These are phyloP conservation scores for Gryllus longicercus DNA, from an alignment of 2,888 invertebrate genomes.

Conservation along the genomic window DNA sequence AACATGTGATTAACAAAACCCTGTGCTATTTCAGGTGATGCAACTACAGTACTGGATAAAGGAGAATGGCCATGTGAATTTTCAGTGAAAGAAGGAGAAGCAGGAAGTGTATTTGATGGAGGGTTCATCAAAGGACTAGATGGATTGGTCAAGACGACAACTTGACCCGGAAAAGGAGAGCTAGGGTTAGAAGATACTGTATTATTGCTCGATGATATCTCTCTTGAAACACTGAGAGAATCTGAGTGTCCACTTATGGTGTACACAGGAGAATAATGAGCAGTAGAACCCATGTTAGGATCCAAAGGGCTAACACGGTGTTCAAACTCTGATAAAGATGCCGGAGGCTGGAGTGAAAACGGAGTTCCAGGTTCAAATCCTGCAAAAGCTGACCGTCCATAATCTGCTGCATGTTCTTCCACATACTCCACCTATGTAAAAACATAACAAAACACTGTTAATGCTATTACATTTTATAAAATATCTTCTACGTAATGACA, in stretches of 20 bases:
- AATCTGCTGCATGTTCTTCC: slow-evolving; percentile 33
- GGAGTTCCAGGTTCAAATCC: slow-evolving; percentile 34
- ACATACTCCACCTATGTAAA: slow-evolving; percentile 34
- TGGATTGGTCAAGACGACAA: slow-evolving; percentile 19
- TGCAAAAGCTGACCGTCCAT: slow-evolving; percentile 30
- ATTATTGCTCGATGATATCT: slow-evolving; percentile 22
- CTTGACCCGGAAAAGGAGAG: slow-evolving; percentile 27
- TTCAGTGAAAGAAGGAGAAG: slow-evolving; percentile 24
- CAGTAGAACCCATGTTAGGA: slow-evolving; percentile 55
- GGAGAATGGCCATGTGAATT: slow-evolving; percentile 26
- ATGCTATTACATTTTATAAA: not conserved
- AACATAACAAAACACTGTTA: not conserved
- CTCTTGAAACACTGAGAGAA: slow-evolving; percentile 22
- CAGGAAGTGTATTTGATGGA: slow-evolving; percentile 23
- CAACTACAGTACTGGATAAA: not conserved
- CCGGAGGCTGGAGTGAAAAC: slow-evolving; percentile 34
- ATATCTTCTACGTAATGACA: not conserved
- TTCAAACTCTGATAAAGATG: slow-evolving; percentile 35
- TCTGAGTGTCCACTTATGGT: slow-evolving; percentile 36
- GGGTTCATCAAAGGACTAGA: slow-evolving; percentile 28
- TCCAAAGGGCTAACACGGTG: slow-evolving; percentile 36
- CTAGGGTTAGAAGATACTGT: slow-evolving; percentile 26
- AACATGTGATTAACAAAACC: slow-evolving; percentile 26
- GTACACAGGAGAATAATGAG: slow-evolving; percentile 60
- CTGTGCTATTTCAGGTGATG: slow-evolving; percentile 20